Conservation (phyloP, 2,888 invertebrate species). For the Heliothis peltigera region DNA sequence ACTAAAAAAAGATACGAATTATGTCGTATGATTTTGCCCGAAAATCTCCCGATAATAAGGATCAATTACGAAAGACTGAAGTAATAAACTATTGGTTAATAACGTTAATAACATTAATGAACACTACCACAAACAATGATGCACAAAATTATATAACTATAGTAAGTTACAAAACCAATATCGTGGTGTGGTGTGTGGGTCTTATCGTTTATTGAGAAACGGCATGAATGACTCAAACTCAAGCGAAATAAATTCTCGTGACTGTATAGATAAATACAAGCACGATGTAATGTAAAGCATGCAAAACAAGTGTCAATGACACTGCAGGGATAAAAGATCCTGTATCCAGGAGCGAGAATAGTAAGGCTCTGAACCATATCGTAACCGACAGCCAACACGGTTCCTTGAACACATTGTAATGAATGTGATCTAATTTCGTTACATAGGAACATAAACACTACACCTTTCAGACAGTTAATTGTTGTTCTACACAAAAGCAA, state of each 20-base stretch:
- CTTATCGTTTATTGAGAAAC: constrained; percentile 33
- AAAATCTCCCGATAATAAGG: not conserved
- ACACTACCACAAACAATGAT: too few species aligned
- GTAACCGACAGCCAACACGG: constrained; percentile 67
- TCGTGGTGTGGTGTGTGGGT: not conserved
- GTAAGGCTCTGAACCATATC: constrained; percentile 53
- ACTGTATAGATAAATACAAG: constrained; percentile 9
- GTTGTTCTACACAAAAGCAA: constrained; percentile 15
- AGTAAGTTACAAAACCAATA: constrained; percentile 5
- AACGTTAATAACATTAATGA: too few species aligned
- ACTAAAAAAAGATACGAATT: too few species aligned
- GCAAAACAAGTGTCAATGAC: constrained; percentile 59
- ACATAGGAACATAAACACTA: constrained; percentile 50
- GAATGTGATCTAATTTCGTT: constrained; percentile 58
- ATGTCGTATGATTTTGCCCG: too few species aligned
- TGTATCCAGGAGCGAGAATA: constrained; percentile 45
- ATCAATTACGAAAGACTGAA: not conserved
- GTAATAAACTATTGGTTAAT: not conserved
- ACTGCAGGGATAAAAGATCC: constrained; percentile 50
- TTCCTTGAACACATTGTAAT: constrained; percentile 75
- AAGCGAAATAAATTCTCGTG: constrained; percentile 12
- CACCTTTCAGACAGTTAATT: constrained; percentile 31
- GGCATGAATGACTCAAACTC: constrained; percentile 33
- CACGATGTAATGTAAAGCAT: constrained; percentile 20
- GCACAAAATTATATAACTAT: constrained; percentile 4